Conservation (phyloP, 2,797 vertebrate species). For the Mus spretus region DNA sequence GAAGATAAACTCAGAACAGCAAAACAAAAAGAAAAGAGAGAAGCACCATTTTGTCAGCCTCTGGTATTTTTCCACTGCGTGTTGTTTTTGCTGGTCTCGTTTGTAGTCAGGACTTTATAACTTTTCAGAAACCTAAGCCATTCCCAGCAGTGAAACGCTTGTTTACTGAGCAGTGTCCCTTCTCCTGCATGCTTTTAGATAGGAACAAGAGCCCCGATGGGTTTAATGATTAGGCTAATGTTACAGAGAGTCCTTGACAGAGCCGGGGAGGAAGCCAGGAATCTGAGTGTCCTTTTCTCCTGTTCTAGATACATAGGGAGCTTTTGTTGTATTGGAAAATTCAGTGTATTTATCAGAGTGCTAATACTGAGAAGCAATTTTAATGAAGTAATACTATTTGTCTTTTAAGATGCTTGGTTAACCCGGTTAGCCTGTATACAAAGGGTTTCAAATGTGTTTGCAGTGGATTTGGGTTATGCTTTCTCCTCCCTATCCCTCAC, state of each 20-base stretch:
- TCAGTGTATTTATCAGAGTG: conserved; percentile 8
- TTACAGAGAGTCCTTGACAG: conserved; percentile 77
- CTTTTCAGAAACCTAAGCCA: conserved; percentile 48
- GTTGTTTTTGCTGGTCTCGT: conserved; percentile 31
- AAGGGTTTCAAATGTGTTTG: neutral
- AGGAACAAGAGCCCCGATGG: conserved; percentile 47
- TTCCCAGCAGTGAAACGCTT: conserved; percentile 15
- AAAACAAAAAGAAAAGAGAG: neutral
- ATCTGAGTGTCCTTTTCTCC: conserved; percentile 44
- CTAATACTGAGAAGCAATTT: neutral
- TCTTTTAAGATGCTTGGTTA: neutral
- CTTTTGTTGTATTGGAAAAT: conserved; percentile 55
- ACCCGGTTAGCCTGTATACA: neutral
- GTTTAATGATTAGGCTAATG: conserved; percentile 41
- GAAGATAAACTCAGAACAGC: neutral
- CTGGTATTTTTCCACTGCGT: conserved; percentile 64
- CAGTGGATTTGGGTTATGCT: too few relatives aligned
- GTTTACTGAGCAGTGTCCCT: neutral
- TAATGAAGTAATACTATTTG: neutral
- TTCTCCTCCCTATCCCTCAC: neutral
- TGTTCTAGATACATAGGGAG: conserved; percentile 66
- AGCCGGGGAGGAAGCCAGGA: conserved; percentile 34
- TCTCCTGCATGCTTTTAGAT: conserved; percentile 6
- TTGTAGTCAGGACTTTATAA: neutral
- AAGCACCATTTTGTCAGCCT: conserved; percentile 6